Conservation (phyloP, 2,888 invertebrate genomes). For the Xylota segnis region DNA sequence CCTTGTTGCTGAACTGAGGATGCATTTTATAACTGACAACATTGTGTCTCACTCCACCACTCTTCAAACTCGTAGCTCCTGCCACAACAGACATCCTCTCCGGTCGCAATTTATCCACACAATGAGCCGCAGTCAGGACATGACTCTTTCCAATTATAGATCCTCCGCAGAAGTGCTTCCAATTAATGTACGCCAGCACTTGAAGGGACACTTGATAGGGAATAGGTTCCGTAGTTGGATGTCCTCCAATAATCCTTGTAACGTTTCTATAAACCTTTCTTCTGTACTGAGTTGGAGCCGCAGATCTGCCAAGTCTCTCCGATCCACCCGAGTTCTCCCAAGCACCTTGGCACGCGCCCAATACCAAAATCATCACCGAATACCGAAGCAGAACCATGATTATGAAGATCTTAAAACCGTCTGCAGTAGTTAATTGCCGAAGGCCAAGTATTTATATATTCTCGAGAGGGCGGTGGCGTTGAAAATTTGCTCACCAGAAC, state of each 20-base stretch:
- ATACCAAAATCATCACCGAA: slow-evolving; percentile 26
- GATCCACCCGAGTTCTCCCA: background rate
- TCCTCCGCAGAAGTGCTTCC: slow-evolving; percentile 83
- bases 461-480: slow-evolving; percentile 18
- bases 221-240: slow-evolving; percentile 79
- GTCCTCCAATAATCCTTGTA: slow-evolving; percentile 81
- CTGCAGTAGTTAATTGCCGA: slow-evolving; percentile 26
- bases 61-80: slow-evolving; percentile 80
- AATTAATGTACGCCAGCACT: slow-evolving; percentile 76
- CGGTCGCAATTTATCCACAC: slow-evolving; percentile 79
- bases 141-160: slow-evolving; percentile 81
- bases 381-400: slow-evolving; percentile 45
- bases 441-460: slow-evolving; percentile 57
- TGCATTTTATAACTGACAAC: slow-evolving; percentile 79
- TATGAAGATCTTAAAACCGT: slow-evolving; percentile 26
- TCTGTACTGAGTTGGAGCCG: background rate
- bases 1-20: slow-evolving; percentile 79
- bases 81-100: slow-evolving; percentile 79
- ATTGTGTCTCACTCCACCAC: slow-evolving; percentile 80
- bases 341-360: slow-evolving; percentile 29
- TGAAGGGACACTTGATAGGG: slow-evolving; percentile 83
- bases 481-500: slow-evolving; percentile 22
- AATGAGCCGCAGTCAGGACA: slow-evolving; percentile 84
- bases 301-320: slow-evolving; percentile 17
- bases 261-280: slow-evolving; percentile 43